Evolutionary conservation across 2,797 vertebrate species (phyloP).

Genomic region (Myiotriccus ornatus): DNA sequence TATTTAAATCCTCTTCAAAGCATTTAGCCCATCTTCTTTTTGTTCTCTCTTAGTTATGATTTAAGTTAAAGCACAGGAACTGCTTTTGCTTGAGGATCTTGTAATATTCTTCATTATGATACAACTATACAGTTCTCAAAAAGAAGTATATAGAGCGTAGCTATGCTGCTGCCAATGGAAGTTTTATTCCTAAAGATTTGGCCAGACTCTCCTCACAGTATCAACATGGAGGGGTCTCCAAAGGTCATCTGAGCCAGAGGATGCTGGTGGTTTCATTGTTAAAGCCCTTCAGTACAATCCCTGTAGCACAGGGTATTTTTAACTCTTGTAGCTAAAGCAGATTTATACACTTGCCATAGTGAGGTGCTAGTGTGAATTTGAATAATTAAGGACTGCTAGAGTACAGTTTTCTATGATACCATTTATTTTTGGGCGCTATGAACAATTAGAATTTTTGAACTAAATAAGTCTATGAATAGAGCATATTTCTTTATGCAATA

Average conservation of each 20-base stretch:
- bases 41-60: not conserved
- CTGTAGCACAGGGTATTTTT: not conserved
- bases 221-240: not conserved
- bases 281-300: not conserved
- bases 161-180: not conserved
- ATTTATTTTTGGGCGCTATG: not conserved
- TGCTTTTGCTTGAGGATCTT: not conserved
- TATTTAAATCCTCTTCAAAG: not conserved
- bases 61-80: not conserved
- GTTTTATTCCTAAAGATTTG: not conserved
- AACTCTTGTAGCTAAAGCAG: not conserved
- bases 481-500: not conserved
- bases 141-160: accelerated
- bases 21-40: not conserved
- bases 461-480: not conserved
- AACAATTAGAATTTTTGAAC: not conserved
- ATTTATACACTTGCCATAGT: accelerated
- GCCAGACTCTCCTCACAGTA: accelerated
- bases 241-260: not conserved
- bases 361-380: not conserved
- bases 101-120: not conserved
- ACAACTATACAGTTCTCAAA: not conserved
- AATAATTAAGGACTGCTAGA: not conserved
- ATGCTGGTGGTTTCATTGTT: accelerated
- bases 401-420: not conserved